Base-by-base conservation (phyloP, 2,113 vertebrate species). In the Pardalotus punctatus region DNA sequence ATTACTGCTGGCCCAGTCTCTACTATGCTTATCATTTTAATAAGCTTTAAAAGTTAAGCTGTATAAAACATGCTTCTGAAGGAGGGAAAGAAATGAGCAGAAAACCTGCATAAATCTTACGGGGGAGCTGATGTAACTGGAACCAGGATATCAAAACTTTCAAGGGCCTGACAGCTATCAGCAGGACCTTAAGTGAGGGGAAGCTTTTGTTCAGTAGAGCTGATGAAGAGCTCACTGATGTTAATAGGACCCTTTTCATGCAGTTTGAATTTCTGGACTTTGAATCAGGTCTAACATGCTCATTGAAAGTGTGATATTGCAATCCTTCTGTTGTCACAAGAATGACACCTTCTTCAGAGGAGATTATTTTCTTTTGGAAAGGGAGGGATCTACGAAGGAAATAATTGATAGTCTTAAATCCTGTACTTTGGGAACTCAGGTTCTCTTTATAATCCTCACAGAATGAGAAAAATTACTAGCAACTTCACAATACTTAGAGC, bases 401-500 rank as follows among this genome's bases (percentile, higher is more conserved):
- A 93, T 94, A 95, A 97, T 96, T 94, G 93, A 85, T 88, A 87
- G 93, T 93, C 78, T 96, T 86, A 92, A 92, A 93, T 95, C 74
- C 79, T 57, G 18, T 81, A 71, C 94, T 92, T 88, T 53, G 81
- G 65, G 89, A 96, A 96, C 92, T 73, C 90, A 86, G 86, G 69
- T 93, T 94, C 71, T 88, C 84, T 94, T 96, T 92, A 88, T 93
- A 93, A 88, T 72, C 64, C 40, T 87, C 74, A 77, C 40, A 80
- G 57, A 96, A 85, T 3, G 81, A 47, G 65, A 88, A 92, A 96
- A 96, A 97, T 91, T 76, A 88, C 90, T 95, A 80, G 84, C 85
- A 94, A 81, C 86, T 86, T 88, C 90, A 96, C 93, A 97, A 92
- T 96, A 82, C 94, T 86, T 82, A 73, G 62, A 93, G 74, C 48